Evolutionary conservation across 2,797 vertebrate species (phyloP).

Genomic region (Caiman crocodilus): DNA sequence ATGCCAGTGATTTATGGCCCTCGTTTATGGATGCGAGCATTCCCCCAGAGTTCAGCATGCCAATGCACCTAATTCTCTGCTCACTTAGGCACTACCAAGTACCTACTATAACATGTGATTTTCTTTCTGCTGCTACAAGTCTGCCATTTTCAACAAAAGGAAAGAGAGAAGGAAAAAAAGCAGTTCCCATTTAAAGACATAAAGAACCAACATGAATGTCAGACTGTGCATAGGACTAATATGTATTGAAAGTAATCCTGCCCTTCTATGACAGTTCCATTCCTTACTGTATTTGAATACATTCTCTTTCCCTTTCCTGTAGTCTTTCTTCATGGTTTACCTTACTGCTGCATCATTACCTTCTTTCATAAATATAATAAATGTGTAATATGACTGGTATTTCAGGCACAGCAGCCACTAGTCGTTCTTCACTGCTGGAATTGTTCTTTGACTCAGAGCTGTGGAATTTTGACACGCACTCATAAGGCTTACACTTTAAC

Average conservation of each 20-base stretch:
- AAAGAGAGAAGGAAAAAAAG: not conserved
- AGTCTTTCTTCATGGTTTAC: constrained; percentile 24
- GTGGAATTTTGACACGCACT: constrained; percentile 12
- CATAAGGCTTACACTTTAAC: not conserved
- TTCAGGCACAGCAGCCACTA: constrained; percentile 33
- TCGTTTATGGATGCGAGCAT: not conserved
- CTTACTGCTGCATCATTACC: constrained; percentile 17
- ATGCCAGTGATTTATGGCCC: not conserved
- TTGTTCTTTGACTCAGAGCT: constrained; percentile 66
- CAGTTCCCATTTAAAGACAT: not conserved
- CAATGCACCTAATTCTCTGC: not conserved
- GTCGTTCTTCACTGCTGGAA: constrained; percentile 16
- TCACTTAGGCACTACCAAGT: not conserved
- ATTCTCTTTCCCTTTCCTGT: not conserved
- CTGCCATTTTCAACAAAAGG: not conserved
- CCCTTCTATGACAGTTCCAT: constrained; percentile 31
- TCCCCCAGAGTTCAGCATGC: not conserved
- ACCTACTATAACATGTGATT: not conserved
- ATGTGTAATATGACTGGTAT: constrained; percentile 36
- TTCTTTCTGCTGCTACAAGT: constrained; percentile 30
- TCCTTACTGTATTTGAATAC: constrained; percentile 19
- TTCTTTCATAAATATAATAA: constrained; percentile 40
- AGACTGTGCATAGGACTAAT: not conserved
- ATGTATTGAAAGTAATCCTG: not conserved
- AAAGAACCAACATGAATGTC: not conserved